Evolutionary conservation across 1,140 invertebrate species (phyloP), one percentile per base, ranked within the genome.

Genomic region (Rhyacophila brunnea): DNA sequence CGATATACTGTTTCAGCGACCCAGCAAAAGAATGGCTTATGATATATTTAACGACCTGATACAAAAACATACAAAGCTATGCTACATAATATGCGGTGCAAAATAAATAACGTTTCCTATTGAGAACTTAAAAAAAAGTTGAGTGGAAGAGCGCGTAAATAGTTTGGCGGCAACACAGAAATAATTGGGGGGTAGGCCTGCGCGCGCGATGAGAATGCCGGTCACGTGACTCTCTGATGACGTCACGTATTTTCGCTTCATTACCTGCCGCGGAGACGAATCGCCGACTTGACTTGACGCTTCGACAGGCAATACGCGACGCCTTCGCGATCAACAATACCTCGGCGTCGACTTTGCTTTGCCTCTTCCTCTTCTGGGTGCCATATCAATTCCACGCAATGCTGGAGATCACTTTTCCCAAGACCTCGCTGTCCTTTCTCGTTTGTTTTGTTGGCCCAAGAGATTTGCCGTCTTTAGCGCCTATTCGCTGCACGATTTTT

Each of bases 181-280:
- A 55, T 42, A 55, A 47, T 35, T 46, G 28, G 14, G 18, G 28
- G 13, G 11, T 28, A 28, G 23, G 53, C 46, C 23, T 36, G 42
- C 28, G 28, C 36, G 35, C 40, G 44, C 28, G 45, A 55, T 55
- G 44, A 42, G 47, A 18, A 58, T 58, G 46, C 55, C 14, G 46
- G 46, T 42, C 55, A 58, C 55, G 55, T 35, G 55, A 35, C 17
- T 14, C 20, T 18, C 46, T 58, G 55, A 58, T 58, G 55, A 58
- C 55, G 55, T 49, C 55, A 58, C 55, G 55, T 58, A 58, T 49
- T 50, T 35, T 50, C 35, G 55, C 53, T 55, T 55, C 53, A 55
- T 55, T 55, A 55, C 53, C 53, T 55, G 53, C n/a, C 38, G 38
- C 38, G 44, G 53, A 55, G 53, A 55, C 34, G 43, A 43, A 55